These are phyloP conservation scores for Squalus acanthias DNA, from an alignment of 2,797 vertebrate genomes.

Conservation along the genomic window DNA sequence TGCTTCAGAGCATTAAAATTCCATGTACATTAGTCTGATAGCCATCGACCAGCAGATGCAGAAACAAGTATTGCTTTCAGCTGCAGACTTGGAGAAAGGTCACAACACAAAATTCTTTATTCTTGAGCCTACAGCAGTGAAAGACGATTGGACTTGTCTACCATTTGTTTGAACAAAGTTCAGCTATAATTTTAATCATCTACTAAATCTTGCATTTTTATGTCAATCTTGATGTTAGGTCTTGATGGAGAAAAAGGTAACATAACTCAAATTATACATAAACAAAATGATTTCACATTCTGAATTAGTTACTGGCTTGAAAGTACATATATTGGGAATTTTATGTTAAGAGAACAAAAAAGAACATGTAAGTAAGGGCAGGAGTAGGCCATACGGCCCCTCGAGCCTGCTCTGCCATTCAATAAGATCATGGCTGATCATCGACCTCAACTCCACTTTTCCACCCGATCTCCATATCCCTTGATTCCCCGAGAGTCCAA, in stretches of 20 bases:
- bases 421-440: too few species aligned
- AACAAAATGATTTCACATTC: not conserved
- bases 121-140: not conserved
- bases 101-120: not conserved
- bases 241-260: not conserved
- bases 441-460: too few species aligned
- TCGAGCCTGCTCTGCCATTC: too few species aligned
- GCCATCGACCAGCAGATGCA: not conserved
- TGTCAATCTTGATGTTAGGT: not conserved
- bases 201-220: not conserved
- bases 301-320: not conserved
- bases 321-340: not conserved
- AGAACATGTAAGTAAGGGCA: too few species aligned
- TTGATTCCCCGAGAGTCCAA: too few species aligned
- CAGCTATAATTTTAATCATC: not conserved
- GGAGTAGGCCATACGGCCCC: too few species aligned
- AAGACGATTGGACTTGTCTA: not conserved
- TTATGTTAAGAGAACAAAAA: not conserved
- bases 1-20: not conserved
- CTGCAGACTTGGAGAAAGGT: not conserved
- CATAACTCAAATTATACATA: not conserved
- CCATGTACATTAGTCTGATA: not conserved
- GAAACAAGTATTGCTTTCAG: not conserved
- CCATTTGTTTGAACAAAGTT: not conserved
- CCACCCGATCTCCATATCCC: too few species aligned